Evolutionary conservation across 2,888 invertebrate species (phyloP), one percentile per base, ranked within the genome.

Genomic region (Craniophora ligustri): DNA sequence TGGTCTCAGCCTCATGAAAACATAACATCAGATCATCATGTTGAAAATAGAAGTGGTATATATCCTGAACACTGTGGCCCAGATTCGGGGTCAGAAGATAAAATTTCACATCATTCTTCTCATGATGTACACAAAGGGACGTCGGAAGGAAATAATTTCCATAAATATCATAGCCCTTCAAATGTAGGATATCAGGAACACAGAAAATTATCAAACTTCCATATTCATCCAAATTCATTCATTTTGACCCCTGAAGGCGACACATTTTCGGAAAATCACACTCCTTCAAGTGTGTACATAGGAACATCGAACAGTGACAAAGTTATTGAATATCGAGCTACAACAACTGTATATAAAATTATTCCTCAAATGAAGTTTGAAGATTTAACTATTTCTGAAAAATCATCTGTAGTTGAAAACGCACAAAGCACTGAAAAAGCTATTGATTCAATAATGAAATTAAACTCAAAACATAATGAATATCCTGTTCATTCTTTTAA

Each of bases 311-410:
- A n/a, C 3, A n/a, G 26, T 5, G 26, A 26, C n/a, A 26, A 26
- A 26, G n/a, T 26, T 26, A n/a, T 5, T n/a, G 26, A 26, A n/a
- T 26, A 26, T 26, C n/a, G n/a, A n/a, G 26, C 26, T 26, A 8
- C 30, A 5, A 7, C 5, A 34, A 34, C 28, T 30, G 0, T 30
- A 16, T 28, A 5, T 4, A n/a, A 28, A 16, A 40, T 13, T n/a
- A 3, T 19, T 5, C 18, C 21, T 21, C 1, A 14, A 58, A 23
- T 15, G n/a, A 55, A 19, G 2, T 36, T 55, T 8, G 31, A 54
- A 23, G 15, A 42, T 5, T 36, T 36, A 21, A 21, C 4, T 16
- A 19, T 57, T 19, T 11, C 58, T 30, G 21, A 45, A n/a, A 1
- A 2, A 3, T n/a, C n/a, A 26, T 26, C 26, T 26, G 1, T 4